Conservation (phyloP, 2,797 vertebrate species). For the Streptopelia turtur region DNA sequence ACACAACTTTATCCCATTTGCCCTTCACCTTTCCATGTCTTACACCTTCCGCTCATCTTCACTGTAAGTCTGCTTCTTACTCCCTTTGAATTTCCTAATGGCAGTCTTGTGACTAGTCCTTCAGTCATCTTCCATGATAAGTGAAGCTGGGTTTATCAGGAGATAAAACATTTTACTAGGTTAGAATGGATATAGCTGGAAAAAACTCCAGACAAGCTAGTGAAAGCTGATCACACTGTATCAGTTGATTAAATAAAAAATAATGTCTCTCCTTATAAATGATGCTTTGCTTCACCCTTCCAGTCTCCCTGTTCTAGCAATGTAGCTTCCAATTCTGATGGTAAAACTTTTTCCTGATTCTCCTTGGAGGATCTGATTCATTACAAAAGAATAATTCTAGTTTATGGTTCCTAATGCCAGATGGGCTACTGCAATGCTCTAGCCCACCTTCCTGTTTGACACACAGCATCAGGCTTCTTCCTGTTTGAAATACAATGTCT, state of each 20-base stretch:
- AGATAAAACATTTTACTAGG: not conserved
- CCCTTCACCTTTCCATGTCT: not conserved
- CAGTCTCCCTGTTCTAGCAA: not conserved
- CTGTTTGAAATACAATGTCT: not conserved
- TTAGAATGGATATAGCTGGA: not conserved
- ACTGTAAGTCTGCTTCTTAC: not conserved
- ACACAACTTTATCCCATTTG: not conserved
- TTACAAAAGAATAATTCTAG: not conserved
- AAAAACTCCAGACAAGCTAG: not conserved
- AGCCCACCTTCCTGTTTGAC: not conserved
- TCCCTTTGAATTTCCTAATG: not conserved
- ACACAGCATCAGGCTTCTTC: not conserved
- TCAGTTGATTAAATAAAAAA: not conserved
- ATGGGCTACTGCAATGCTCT: not conserved
- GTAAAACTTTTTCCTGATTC: not conserved
- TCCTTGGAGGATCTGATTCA: not conserved
- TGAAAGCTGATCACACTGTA: not conserved
- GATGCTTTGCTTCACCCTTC: not conserved
- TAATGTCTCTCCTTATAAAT: not conserved
- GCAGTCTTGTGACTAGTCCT: not conserved
- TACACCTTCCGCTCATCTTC: not conserved
- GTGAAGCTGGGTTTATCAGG: not conserved
- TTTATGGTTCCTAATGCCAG: not conserved
- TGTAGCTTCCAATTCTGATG: accelerated
- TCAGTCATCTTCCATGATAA: not conserved